These are phyloP conservation scores for Eubasilissa splendida DNA, from an alignment of 2,888 invertebrate species.

Conservation along the genomic window DNA sequence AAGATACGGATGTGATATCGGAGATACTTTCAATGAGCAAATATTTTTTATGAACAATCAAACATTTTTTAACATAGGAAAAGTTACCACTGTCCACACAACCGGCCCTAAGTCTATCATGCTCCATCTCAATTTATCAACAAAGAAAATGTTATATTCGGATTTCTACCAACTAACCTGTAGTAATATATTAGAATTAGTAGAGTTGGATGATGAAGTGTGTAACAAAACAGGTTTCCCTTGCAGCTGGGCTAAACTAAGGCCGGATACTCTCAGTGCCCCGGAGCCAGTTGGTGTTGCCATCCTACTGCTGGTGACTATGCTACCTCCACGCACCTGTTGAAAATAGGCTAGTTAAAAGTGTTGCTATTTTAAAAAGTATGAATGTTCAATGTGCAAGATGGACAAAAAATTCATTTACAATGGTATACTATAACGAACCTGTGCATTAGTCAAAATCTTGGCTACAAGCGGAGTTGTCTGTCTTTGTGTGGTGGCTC, in stretches of 20 bases:
- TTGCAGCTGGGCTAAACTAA: constrained; percentile 58
- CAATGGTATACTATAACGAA: constrained; percentile 60
- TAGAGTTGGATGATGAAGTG: constrained; percentile 39
- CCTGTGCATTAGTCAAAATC: constrained; percentile 81
- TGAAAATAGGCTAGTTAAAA: too few relatives aligned
- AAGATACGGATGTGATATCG: too few relatives aligned
- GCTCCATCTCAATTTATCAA: too few relatives aligned
- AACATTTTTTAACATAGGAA: too few relatives aligned
- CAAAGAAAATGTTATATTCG: too few relatives aligned
- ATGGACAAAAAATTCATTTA: background rate
- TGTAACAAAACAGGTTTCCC: constrained; percentile 54
- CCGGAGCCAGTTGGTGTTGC: constrained; percentile 64
- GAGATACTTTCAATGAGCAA: too few relatives aligned
- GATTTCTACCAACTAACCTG: constrained; percentile 40
- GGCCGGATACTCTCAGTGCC: constrained; percentile 60
- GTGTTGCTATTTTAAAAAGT: too few relatives aligned
- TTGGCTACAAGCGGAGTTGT: constrained; percentile 78
- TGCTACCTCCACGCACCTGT: constrained; percentile 44
- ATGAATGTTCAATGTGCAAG: too few relatives aligned
- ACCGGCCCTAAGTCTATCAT: too few relatives aligned
- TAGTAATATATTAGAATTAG: constrained; percentile 48
- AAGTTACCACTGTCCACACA: too few relatives aligned
- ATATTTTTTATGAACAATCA: too few relatives aligned
- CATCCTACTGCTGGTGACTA: constrained; percentile 66
- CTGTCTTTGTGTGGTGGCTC: constrained; percentile 67